These are phyloP conservation scores for Parapsyche elsis DNA, from an alignment of 1,140 invertebrate genomes.

Conservation along the genomic window DNA sequence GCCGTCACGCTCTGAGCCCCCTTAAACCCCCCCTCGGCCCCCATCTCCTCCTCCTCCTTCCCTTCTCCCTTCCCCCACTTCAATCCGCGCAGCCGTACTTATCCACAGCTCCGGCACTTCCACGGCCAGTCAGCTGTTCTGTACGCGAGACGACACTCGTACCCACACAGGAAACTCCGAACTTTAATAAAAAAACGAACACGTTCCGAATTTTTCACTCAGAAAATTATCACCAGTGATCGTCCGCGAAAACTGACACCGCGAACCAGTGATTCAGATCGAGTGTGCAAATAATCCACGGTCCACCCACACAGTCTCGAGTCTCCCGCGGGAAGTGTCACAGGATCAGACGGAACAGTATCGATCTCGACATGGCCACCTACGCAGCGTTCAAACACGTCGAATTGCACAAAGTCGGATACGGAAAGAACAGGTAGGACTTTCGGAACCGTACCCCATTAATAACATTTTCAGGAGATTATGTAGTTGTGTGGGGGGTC, in stretches of 20 bases:
- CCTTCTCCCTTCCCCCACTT: neutral
- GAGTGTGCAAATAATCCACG: neutral
- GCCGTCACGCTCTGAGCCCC: neutral
- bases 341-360: conserved; percentile 13
- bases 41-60: neutral
- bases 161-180: too few species aligned
- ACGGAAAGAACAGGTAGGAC: conserved; percentile 74
- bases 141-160: neutral
- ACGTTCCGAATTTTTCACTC: too few species aligned
- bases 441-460: too few species aligned
- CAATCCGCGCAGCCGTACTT: conserved; percentile 35
- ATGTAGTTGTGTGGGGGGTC: too few species aligned
- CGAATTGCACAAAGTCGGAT: conserved; percentile 77
- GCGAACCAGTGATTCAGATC: neutral
- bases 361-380: conserved; percentile 69
- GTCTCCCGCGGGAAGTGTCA: neutral
- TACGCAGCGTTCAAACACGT: conserved; percentile 78
- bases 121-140: conserved; percentile 43
- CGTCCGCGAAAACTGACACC: neutral
- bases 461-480: too few species aligned
- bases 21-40: neutral
- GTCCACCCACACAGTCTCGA: neutral
- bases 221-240: too few species aligned
- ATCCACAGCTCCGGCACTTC: neutral
- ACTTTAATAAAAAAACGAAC: too few species aligned